Conservation (phyloP, 30 jellyfish, hydroid and myxozoan genomes). For the Morbakka virulenta region DNA sequence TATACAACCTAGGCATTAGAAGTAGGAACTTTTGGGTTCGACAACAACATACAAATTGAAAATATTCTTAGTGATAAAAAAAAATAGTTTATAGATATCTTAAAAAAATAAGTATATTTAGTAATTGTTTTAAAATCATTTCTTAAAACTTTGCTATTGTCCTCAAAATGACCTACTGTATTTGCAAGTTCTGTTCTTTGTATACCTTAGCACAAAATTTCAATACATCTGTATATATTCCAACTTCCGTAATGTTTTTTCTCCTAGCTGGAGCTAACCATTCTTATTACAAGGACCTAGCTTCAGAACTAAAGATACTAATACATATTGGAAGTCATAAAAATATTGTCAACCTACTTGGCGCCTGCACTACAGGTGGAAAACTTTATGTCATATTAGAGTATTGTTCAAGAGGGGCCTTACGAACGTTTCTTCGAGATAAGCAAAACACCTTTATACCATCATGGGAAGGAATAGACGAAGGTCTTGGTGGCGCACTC, state of each 20-base stretch:
- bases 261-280: constrained; percentile 70
- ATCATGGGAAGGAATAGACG: constrained; percentile 59
- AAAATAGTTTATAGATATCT: too few species aligned
- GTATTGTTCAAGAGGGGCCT: constrained; percentile 84
- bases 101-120: too few species aligned
- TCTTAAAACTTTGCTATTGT: too few species aligned
- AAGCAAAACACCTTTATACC: constrained; percentile 61
- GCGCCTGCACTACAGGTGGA: constrained; percentile 92
- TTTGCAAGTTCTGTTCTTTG: too few species aligned
- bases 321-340: constrained; percentile 88
- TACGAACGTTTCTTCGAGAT: constrained; percentile 67
- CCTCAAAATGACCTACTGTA: too few species aligned
- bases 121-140: too few species aligned
- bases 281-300: constrained; percentile 79
- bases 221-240: too few species aligned
- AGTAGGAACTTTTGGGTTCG: too few species aligned
- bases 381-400: constrained; percentile 78
- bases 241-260: neutral
- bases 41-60: too few species aligned
- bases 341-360: constrained; percentile 85
- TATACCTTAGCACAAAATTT: too few species aligned
- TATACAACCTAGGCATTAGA: too few species aligned
- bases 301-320: constrained; percentile 86
- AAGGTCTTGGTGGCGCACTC: constrained; percentile 18
- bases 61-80: too few species aligned